Evolutionary conservation across 2,113 vertebrate species (phyloP), one percentile per base, ranked within the genome.

Genomic region (Pelecanoides urinatrix): DNA sequence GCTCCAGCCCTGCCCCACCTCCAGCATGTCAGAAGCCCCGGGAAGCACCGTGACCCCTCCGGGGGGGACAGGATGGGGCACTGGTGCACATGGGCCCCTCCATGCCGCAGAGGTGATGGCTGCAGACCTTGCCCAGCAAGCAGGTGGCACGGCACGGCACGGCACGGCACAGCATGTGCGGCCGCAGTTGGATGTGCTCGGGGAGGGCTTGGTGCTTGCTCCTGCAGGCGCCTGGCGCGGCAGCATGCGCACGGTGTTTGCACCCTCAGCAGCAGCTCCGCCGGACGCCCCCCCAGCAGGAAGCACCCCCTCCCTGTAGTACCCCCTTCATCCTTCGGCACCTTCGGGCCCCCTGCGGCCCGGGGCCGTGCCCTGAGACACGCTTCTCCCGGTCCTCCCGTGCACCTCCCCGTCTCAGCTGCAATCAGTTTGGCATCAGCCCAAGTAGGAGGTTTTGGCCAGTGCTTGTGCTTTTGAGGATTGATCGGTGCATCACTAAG

Each of bases 91-190:
- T 2, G 8, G 30, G 22, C 44, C 38, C 58, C 50, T 25, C 32
- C 4, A 0, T 34, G 53, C 30, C 1, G 2, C 91, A 52, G 42
- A 40, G 74, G 34, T 6, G 20, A 27, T 12, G 66, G 66, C 59
- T 15, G 20, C 2, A 1, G 26, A 7, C 13, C 16, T 56, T 30
- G 44, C 59, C 62, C 13, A 5, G 68, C 16, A 8, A 61, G 72
- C 40, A 3, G 72, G 62, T 0, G 10, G 76, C 80, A 10, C 0
- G 0, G 34, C 47, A 15, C 0, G 4, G 66, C 53, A 3, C 8
- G 0, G 29, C 53, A 23, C 1, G 0, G 32, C 81, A 8, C 15
- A 1, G 49, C 71, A 0, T 1, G 34, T 5, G 36, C 0, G 2
- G 36, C 53, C 0, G 0, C 23, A 32, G 67, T 10, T 19, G 1